Evolutionary conservation across 2,113 vertebrate genomes (phyloP).

Genomic region (Hucho hucho): DNA sequence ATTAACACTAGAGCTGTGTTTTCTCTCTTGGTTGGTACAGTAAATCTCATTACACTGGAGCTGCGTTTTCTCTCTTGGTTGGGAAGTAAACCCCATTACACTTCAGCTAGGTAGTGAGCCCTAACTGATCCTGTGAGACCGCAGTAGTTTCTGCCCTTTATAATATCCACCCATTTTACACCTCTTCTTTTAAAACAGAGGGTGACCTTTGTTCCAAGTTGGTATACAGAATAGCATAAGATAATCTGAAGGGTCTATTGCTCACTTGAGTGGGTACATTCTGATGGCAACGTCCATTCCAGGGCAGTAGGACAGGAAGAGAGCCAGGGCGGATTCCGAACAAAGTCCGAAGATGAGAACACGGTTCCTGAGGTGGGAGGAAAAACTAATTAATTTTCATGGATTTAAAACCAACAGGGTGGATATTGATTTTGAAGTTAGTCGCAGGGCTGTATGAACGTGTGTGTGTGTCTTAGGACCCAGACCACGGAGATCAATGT

Average conservation of each 20-base stretch:
- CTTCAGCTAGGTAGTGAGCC: background rate
- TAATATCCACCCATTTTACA: background rate
- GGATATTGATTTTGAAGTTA: background rate
- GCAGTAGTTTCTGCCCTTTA: background rate
- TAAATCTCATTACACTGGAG: background rate
- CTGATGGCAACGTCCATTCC: conserved; percentile 80
- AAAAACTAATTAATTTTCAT: background rate
- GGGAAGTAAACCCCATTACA: background rate
- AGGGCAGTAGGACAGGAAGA: conserved; percentile 80
- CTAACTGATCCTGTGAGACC: background rate
- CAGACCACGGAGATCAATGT: background rate
- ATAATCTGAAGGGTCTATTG: conserved; percentile 26
- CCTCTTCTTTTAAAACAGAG: background rate
- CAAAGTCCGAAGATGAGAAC: conserved; percentile 82
- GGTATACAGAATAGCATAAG: background rate
- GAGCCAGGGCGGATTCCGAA: conserved; percentile 78
- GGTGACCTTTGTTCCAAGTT: background rate
- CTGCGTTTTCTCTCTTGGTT: too few relatives aligned
- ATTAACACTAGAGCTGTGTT: background rate
- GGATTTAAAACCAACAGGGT: background rate
- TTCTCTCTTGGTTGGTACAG: too few relatives aligned
- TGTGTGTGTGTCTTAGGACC: background rate
- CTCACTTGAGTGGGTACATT: conserved; percentile 82
- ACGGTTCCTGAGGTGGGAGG: conserved; percentile 64
- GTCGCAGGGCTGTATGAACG: too few relatives aligned